Base-by-base conservation (phyloP, 2,113 vertebrate species). In the Numida meleagris region DNA sequence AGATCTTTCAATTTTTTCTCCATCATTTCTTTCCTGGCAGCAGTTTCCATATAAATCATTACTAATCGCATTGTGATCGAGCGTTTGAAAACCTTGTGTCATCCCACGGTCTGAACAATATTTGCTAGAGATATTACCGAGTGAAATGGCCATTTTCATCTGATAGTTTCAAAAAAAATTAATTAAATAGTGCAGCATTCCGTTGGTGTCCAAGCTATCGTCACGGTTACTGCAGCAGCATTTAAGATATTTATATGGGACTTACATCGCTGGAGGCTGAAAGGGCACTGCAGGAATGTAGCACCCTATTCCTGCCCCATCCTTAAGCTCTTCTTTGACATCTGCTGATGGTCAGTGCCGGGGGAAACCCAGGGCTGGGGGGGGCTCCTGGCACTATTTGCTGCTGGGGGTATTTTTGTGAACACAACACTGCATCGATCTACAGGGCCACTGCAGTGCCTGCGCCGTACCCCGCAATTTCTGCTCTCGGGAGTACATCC, bases 381-480 rank as follows among this genome's bases (percentile, higher is more conserved):
- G 21, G 12, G 25, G 8, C 48, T 55, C 36, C 36, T 58, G 24
- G 68, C 8, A 15, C 14, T 68, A 27, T 15, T 3, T 80, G 50
- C 46, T 38, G 16, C 25, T 90, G 24, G 82, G 59, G 86, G 12
- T 12, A 27, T 14, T 73, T 68, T 55, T 46, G 50, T 74, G 50
- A 83, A n/a, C 24, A 0, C 62, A 20, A 61, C n/a, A 0, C 12
- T 81, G 42, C 68, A 43, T 15, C 38, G 70, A 7, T 15, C 38
- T 31, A 59, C 66, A 79, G 4, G 0, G 0, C 3, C 93, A 90
- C 80, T 96, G 95, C 51, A 8, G 25, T 3, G 1, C 6, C 17
- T 51, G 68, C 0, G 4, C 0, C 33, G 0, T 0, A 3, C 0
- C 15, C 55, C 42, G 4, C 0, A 0, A 3, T 2, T 0, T 13